Conservation (phyloP, 2,888 invertebrate genomes). For the Sminthurides aquaticus region DNA sequence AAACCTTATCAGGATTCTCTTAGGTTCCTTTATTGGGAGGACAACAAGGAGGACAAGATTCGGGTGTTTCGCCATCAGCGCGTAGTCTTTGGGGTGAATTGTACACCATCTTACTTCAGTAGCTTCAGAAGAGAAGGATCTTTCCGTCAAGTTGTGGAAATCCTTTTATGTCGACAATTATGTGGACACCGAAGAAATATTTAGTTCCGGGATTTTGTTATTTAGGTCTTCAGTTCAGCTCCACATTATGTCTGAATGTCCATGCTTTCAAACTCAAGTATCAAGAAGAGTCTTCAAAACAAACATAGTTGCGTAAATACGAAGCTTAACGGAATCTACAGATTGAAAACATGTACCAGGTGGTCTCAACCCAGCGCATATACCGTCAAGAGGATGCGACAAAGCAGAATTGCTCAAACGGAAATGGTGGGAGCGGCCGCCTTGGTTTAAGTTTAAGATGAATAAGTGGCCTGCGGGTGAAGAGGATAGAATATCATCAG, state of each 20-base stretch:
- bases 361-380: too few species aligned
- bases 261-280: background rate
- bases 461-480: too few species aligned
- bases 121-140: background rate
- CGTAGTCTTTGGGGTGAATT: slow-evolving; percentile 27
- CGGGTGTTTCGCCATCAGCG: slow-evolving; percentile 31
- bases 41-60: slow-evolving; percentile 11
- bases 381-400: too few species aligned
- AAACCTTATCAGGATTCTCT: background rate
- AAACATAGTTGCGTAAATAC: too few species aligned
- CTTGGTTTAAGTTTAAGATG: too few species aligned
- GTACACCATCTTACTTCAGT: background rate
- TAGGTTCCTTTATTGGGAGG: slow-evolving; percentile 7
- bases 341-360: too few species aligned
- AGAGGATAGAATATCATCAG: too few species aligned
- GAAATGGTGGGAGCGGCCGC: too few species aligned
- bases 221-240: background rate
- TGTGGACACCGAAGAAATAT: background rate
- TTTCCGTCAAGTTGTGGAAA: background rate
- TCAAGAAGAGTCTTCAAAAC: too few species aligned
- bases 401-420: too few species aligned
- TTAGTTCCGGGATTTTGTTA: background rate
- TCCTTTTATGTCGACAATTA: slow-evolving; percentile 6
- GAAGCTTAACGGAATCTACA: too few species aligned
- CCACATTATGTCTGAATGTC: background rate